Evolutionary conservation across 1,140 invertebrate genomes (phyloP), one percentile per base, ranked within the genome.

Genomic region (Drosophila bocki): DNA sequence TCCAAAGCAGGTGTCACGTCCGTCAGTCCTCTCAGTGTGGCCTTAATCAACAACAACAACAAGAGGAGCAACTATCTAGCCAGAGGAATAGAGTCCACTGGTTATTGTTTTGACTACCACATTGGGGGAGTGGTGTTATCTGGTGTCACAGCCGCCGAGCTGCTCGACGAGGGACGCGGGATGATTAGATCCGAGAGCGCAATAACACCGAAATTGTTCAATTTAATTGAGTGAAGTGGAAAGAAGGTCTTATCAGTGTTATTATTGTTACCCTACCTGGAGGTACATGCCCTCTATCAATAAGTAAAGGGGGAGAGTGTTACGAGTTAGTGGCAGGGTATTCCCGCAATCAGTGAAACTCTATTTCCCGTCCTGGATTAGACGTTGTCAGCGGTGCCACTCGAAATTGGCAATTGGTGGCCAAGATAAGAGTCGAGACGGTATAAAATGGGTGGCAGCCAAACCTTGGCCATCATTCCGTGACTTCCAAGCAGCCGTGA

Each of bases 211-310:
- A 50, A 87, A 87, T 87, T 87, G 80, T 78, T 80, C 80, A 80
- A 75, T 80, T 88, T 88, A 88, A 87, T 88, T 87, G 84, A 87
- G 60, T 84, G 64, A 78, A 78, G 71, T 80, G 80, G 71, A 50
- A 35, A 32, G 44, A 42, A 42, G 8, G 12, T 26, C 47, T 77
- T 59, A 69, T 76, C 56, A 33, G 17, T 64, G 53, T 64, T 75
- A 57, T 74, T 74, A 60, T 51, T 22, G 44, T 12, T 60, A 48
- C 70, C 13, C 70, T 74, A 37, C 6, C 54, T 0, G 13, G 6
- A 12, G 22, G 70, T 45, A 22, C 3, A 2, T 8, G 8, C 5
- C 19, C 19, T 37, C 15, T 17, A 15, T 9, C 19, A 2, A 11
- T 7, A 6, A 4, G 2, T 0, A n/a, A 2, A 4, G 11, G 35